Percentiles rank a stretch among this genome's conserved stretches.
Conservation (phyloP, 2,888 invertebrate species). For the Thera britannica region DNA sequence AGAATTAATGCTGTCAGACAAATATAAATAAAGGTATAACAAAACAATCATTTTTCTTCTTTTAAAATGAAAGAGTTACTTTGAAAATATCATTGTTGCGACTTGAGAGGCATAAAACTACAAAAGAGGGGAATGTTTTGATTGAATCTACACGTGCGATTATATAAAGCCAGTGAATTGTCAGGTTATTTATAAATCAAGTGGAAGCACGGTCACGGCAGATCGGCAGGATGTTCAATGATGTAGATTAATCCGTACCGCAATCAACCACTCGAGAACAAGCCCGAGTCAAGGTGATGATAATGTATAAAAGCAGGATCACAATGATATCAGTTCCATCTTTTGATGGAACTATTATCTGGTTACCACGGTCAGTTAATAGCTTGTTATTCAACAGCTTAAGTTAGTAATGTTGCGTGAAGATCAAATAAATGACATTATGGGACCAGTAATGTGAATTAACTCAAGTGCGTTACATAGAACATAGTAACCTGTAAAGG, state of each 20-base stretch:
- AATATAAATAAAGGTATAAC: too few species aligned
- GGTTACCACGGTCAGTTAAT: slow-evolving; percentile 34
- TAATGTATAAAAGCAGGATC: slow-evolving; percentile 26
- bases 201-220: slow-evolving; percentile 17
- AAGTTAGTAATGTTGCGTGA: slow-evolving; percentile 2
- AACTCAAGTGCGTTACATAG: too few species aligned
- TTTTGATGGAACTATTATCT: slow-evolving; percentile 32
- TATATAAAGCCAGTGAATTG: slow-evolving; percentile 11
- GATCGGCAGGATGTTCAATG: slow-evolving; percentile 27
- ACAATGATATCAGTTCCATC: slow-evolving; percentile 44
- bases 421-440: neutral
- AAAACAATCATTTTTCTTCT: too few species aligned
- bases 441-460: too few species aligned
- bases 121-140: neutral
- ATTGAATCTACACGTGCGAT: slow-evolving; percentile 4
- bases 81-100: too few species aligned
- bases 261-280: slow-evolving; percentile 27
- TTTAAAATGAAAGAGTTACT: too few species aligned
- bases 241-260: slow-evolving; percentile 30
- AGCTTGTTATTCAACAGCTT: slow-evolving; percentile 20
- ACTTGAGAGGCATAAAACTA: neutral
- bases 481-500: too few species aligned
- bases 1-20: neutral
- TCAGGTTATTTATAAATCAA: slow-evolving; percentile 18
- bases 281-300: slow-evolving; percentile 31